Evolutionary conservation across 2,797 vertebrate species (phyloP), one percentile per base, ranked within the genome.

Genomic region (Anguilla marmorata): DNA sequence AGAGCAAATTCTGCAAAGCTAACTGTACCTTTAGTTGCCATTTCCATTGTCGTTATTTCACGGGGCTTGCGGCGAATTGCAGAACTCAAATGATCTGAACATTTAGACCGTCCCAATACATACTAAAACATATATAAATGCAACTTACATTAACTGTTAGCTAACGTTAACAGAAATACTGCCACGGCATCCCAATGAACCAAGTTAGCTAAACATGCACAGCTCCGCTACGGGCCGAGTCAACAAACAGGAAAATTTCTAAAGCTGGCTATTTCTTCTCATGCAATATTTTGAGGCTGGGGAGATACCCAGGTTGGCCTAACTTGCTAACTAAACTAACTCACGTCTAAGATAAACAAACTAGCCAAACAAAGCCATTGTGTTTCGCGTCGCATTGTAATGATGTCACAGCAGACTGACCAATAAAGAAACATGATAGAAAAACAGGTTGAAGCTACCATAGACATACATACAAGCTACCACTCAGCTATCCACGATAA

Each of bases 21-120:
- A 66, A 27, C 6, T 37, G 45, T 45, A 94, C 94, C 91, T 93
- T 94, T 94, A 0, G 69, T 83, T 21, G 94, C 89, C 45, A 90
- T 87, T 63, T 95, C 95, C 94, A 95, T 95, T 2, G 16, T 91
- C 54, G 80, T 41, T 1, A 37, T 84, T 24, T 41, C 41, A 52
- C 58, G 21, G 54, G 52, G 58, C 2, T 16, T 27, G 50, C 19
- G 37, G 52, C 30, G 2, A 87, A 6, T 82, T 54, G 24, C 48
- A 83, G 24, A 24, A 8, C 50, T 27, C 48, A 4, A n/a, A 19
- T 52, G 8, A 54, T 4, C 45, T 0, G 48, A 83, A n/a, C 45
- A 50, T 54, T 83, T 21, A 4, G 45, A 52, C n/a, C 50, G 52
- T 12, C n/a, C 45, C 19, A 21, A n/a, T 48, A 83, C 2, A 50